These are phyloP conservation scores for Chauna torquata DNA, from an alignment of 2,113 vertebrate species.

Conservation along the genomic window DNA sequence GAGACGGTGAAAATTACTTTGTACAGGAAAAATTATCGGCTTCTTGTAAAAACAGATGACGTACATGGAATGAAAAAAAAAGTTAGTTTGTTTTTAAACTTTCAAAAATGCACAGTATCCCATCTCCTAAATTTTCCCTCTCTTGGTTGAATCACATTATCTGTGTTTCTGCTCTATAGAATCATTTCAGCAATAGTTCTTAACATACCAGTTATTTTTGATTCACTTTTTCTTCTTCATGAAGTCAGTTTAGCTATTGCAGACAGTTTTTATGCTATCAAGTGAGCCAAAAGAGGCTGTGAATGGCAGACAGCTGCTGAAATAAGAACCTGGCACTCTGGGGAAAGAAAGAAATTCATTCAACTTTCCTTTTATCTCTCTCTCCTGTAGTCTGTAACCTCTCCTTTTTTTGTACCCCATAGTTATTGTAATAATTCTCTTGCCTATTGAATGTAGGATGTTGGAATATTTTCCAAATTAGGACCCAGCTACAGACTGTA, in stretches of 20 bases:
- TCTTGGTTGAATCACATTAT: not conserved
- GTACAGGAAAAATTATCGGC: not conserved
- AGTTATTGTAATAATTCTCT: not conserved
- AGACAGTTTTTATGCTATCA: not conserved
- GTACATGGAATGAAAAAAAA: not conserved
- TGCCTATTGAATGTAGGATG: not conserved
- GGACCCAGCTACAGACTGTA: not conserved
- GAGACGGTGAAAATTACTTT: not conserved
- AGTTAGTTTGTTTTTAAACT: not conserved
- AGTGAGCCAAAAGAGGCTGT: not conserved
- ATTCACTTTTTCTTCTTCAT: not conserved
- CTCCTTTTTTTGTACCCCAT: not conserved
- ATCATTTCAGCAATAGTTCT: not conserved
- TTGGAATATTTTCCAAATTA: not conserved
- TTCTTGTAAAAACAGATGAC: not conserved
- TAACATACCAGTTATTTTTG: not conserved
- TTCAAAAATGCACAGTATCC: not conserved
- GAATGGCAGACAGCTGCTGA: conserved; percentile 32
- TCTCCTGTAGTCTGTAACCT: not conserved
- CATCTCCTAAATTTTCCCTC: not conserved
- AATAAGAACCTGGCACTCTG: not conserved
- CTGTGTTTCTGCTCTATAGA: not conserved
- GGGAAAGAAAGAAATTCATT: not conserved
- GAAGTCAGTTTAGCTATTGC: not conserved
- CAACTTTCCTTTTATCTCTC: not conserved